Conservation (phyloP, 1,140 invertebrate species). For the Drosophila ironensis region DNA sequence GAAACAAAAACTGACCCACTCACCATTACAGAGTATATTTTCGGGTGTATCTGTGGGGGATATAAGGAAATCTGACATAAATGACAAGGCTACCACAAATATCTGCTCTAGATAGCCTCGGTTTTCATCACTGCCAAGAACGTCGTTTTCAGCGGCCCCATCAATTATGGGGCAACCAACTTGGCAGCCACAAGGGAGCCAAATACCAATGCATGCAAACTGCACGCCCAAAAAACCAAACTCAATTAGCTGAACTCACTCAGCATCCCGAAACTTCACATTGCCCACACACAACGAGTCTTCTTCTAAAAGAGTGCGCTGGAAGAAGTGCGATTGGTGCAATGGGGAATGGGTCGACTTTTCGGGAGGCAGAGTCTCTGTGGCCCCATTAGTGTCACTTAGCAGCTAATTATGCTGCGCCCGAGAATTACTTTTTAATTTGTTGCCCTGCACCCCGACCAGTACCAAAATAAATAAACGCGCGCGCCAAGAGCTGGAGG, state of each 20-base stretch:
- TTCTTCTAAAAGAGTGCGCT: neutral
- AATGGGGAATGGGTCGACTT: neutral
- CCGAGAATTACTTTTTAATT: constrained; percentile 76
- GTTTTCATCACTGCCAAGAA: constrained; percentile 58
- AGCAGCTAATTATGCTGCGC: constrained; percentile 76
- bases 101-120: constrained; percentile 2
- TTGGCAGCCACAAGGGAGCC: constrained; percentile 71
- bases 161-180: constrained; percentile 53
- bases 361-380: constrained; percentile 32
- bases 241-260: constrained; percentile 62
- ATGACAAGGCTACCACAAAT: constrained; percentile 28
- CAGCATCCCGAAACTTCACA: constrained; percentile 21
- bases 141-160: constrained; percentile 53
- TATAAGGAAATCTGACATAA: constrained; percentile 41
- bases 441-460: constrained; percentile 61
- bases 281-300: constrained; percentile 38
- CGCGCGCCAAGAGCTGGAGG: constrained; percentile 21
- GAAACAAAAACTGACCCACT: neutral
- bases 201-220: constrained; percentile 47
- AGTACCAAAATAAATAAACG: constrained; percentile 70
- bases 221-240: constrained; percentile 50
- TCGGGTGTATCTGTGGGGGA: constrained; percentile 23
- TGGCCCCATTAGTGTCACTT: constrained; percentile 71
- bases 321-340: constrained; percentile 22
- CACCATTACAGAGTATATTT: constrained; percentile 16